Conservation (phyloP, 2,113 vertebrate species). For the Pseudolaguvia tuberculata region DNA sequence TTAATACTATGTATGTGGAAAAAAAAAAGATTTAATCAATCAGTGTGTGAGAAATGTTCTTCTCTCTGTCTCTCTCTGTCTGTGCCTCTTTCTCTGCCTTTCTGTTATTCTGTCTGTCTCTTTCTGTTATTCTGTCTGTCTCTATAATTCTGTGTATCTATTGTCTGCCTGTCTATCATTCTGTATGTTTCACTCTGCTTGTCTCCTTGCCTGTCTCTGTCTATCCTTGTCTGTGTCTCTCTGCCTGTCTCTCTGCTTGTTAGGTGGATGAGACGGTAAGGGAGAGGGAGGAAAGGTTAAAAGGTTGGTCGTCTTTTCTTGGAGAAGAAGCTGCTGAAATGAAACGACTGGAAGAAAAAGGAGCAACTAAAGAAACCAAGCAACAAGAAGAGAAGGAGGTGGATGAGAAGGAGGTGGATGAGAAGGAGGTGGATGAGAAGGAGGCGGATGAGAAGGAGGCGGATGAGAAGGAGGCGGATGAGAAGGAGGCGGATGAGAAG, state of each 20-base stretch:
- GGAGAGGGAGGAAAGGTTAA: constrained; percentile 91
- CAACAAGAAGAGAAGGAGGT: neutral
- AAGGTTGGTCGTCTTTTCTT: constrained; percentile 83
- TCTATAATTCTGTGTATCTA: neutral
- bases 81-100: too few species aligned
- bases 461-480: neutral
- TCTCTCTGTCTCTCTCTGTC: too few species aligned
- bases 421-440: constrained; percentile 8
- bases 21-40: too few species aligned
- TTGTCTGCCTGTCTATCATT: too few species aligned
- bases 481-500: too few species aligned
- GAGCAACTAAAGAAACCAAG: too few species aligned
- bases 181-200: neutral
- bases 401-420: neutral
- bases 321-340: constrained; percentile 51
- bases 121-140: too few species aligned
- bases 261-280: constrained; percentile 92
- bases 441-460: neutral
- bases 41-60: too few species aligned
- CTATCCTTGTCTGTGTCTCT: neutral
- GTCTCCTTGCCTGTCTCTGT: neutral
- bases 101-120: too few species aligned
- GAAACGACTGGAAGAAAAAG: neutral
- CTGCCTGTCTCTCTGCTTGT: neutral
- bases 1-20: too few species aligned